Evolutionary conservation across 1,140 invertebrate genomes (phyloP), one percentile per base, ranked within the genome.

Genomic region (Anadara kagoshimensis): DNA sequence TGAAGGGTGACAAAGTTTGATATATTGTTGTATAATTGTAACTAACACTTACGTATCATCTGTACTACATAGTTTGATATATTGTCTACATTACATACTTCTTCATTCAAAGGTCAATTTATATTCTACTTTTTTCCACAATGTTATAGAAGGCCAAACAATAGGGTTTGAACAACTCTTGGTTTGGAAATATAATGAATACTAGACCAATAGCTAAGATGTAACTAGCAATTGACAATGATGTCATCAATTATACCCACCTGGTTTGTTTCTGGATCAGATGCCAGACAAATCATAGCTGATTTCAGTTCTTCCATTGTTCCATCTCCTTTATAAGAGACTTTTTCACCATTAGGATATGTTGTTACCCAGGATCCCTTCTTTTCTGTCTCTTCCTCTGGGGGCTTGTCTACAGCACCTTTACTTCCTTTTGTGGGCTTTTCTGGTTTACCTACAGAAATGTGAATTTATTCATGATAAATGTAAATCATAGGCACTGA

Each of bases 261-360:
- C 86, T 89, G 86, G 61, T 78, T 82, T 18, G 87, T 86, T 45
- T 86, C 81, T 22, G 87, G 86, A 70, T 89, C 88, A 26, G 83
- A 83, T 8, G 86, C 87, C 62, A 82, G 57, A 73, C 78, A 85
- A 29, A 86, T 73, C 73, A 84, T 82, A 5, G 86, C 79, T 5
- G 78, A 61, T 47, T 79, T 75, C 8, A 84, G 69, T 44, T 84
- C 76, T 67, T 80, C 73, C 26, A 64, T 57, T 12, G 70, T 68
- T 24, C 78, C 83, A 43, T 80, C 76, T 26, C 74, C 54, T 57
- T 71, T 71, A 24, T 75, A 81, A 36, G 64, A 63, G 24, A 83
- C 56, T 53, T 81, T 73, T 61, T 88, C 83, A 36, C 88, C 88
- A 74, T 62, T 81, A 11, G 87, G 85, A 24, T 81, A 82, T 5